Evolutionary conservation across 2,797 vertebrate species (phyloP), one percentile per base, ranked within the genome.

Genomic region (Eidolon dupreanum): DNA sequence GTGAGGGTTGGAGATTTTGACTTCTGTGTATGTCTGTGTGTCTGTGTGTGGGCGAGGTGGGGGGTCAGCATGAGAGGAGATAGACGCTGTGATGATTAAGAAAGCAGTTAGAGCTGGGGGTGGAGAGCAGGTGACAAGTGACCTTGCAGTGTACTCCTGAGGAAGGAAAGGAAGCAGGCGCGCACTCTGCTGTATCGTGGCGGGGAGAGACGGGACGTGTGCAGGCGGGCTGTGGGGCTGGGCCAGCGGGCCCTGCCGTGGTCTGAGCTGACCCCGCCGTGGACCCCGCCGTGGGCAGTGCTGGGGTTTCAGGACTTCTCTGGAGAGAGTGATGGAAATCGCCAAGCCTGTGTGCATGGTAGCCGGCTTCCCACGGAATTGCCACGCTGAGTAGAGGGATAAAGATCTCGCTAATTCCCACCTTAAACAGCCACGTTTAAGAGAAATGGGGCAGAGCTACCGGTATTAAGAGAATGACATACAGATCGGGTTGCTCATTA

Each of bases 31-130:
- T 11, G 41, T 31, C 1, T 77, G 8, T 53, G 3, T 75, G 3
- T 90, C 22, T 11, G 36, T 16, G 43, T 3, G 2, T 7, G 10
- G 1, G 43, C 0, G 26, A 0, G 22, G 6, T 13, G 0, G n/a
- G n/a, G 49, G 15, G 22, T 26, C 71, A 59, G 26, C 41, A 55
- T 1, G 15, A 53, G 36, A 38, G 6, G 59, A 51, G 12, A 20
- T 15, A 49, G 61, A 17, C 26, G 49, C 28, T 5, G 53, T 38
- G 17, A n/a, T 26, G 59, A 49, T 57, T 55, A 38, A 22, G 5
- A 36, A 70, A n/a, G 68, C 31, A 78, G 53, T 41, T 16, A n/a
- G 43, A 61, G 20, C 11, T 2, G 2, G 31, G 28, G 51, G 19
- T 31, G 11, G 49, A 77, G 53, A 81, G 31, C 8, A 51, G 17